Base-by-base conservation (phyloP, 2,888 invertebrate species). In the Uloborus plumipes region DNA sequence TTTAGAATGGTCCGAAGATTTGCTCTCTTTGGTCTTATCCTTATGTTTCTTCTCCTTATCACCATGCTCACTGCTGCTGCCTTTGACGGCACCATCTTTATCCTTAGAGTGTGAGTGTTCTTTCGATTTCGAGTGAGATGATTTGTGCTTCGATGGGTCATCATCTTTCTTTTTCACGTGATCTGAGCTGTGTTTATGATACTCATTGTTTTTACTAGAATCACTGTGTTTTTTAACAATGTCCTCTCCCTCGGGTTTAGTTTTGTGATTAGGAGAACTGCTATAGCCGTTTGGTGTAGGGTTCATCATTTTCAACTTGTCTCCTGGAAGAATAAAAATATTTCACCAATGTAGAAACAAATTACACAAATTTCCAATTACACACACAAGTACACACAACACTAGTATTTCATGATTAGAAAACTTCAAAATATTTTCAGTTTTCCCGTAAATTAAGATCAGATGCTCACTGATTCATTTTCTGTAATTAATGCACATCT, bases 261-360 rank as follows among this genome's bases (percentile, higher is more conserved):
- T 51, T 49, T 80, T 72, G 51, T 84, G 80, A 51, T 80, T 84
- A 59, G 78, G 55, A 51, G 72, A 53, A 77, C 50, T 77, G 47
- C 61, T 77, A 58, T 79, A 84, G n/a, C 84, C 84, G 71, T 84
- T 84, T 15, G 75, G 84, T n/a, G 84, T 84, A 18, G 84, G 75
- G 55, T 79, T 84, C 78, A 78, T 84, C 66, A 74, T 79, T 74
- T 82, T 82, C 11, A 77, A 18, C 47, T 65, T 83, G 18, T 82
- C 82, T 59, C 80, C 80, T 80, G n/a, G 16, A 69, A 49, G 26
- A 26, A 65, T 26, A 53, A 16, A 78, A 22, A 58, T 4, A 15
- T 18, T 55, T 55, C 39, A 6, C 11, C 3, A 39, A 39, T 39
- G 31, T 11, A 39, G 9, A 26, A 26, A 26, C 2, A 26, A n/a